Evolutionary conservation across 2,797 vertebrate genomes (phyloP).

Genomic region (Phoxinus dragarum): DNA sequence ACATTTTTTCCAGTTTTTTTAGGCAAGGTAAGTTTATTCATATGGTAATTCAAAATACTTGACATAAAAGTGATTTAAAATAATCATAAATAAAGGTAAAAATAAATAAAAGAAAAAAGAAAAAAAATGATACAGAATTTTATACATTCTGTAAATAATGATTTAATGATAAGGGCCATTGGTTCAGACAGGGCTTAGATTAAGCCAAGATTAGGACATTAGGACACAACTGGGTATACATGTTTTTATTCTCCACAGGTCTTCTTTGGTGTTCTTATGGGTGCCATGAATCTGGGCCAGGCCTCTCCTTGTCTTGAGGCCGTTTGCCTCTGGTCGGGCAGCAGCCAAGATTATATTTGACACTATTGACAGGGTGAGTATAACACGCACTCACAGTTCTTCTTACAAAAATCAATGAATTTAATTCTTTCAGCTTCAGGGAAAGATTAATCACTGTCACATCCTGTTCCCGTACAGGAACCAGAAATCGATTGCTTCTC

Average conservation of each 20-base stretch:
- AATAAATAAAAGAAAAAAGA: not conserved
- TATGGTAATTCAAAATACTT: not conserved
- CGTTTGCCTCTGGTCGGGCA: constrained; percentile 82
- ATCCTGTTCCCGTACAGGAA: constrained; percentile 74
- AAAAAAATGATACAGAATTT: not conserved
- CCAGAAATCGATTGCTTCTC: constrained; percentile 93
- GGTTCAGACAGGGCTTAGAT: too few relatives aligned
- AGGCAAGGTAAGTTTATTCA: not conserved
- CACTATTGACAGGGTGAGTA: constrained; percentile 81
- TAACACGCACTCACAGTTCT: not conserved
- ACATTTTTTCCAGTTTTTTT: not conserved
- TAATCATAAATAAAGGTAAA: not conserved
- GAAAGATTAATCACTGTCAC: constrained; percentile 36
- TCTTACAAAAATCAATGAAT: constrained; percentile 25
- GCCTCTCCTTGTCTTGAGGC: constrained; percentile 83
- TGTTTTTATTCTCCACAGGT: constrained; percentile 69
- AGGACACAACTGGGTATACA: too few relatives aligned
- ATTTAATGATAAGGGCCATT: not conserved
- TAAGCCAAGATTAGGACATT: too few relatives aligned
- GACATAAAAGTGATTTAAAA: not conserved
- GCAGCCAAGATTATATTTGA: constrained; percentile 82
- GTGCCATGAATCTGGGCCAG: constrained; percentile 81
- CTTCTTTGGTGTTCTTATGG: constrained; percentile 84
- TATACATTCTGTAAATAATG: not conserved
- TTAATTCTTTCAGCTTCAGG: not conserved